These are phyloP conservation scores for Triops cancriformis DNA, from an alignment of 1,140 invertebrate genomes.

Conservation along the genomic window DNA sequence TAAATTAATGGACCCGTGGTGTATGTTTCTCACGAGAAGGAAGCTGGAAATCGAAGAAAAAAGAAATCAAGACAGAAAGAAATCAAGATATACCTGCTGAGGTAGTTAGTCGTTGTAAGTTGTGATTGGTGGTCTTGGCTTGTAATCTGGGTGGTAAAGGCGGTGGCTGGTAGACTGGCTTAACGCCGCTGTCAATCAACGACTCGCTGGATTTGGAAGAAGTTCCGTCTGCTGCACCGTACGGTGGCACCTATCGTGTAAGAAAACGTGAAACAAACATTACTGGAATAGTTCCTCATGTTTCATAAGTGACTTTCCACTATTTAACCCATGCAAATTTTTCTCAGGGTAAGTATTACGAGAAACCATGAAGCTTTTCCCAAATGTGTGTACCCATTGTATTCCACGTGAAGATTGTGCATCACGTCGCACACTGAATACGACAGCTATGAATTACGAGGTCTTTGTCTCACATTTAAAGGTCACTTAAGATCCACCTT, in stretches of 20 bases:
- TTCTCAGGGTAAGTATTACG: not conserved
- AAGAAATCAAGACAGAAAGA: not conserved
- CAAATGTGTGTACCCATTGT: not conserved
- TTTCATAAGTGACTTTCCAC: not conserved
- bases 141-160: slow-evolving; percentile 9
- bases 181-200: not conserved
- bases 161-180: not conserved
- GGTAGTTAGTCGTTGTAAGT: not conserved
- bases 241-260: not conserved
- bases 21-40: not conserved
- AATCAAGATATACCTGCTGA: slow-evolving; percentile 4
- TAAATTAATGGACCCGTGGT: not conserved
- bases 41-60: not conserved
- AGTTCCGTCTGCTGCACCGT: not conserved
- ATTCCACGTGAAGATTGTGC: not conserved
- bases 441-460: not conserved
- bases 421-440: not conserved
- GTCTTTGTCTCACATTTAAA: not conserved
- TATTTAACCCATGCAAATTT: not conserved
- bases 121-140: not conserved
- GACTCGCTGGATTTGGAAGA: not conserved
- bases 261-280: not conserved
- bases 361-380: not conserved
- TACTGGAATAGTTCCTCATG: not conserved
- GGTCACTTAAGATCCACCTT: not conserved